Evolutionary conservation across 1,140 invertebrate genomes (phyloP), one percentile per base, ranked within the genome.

Genomic region (Helicoverpa armigera): DNA sequence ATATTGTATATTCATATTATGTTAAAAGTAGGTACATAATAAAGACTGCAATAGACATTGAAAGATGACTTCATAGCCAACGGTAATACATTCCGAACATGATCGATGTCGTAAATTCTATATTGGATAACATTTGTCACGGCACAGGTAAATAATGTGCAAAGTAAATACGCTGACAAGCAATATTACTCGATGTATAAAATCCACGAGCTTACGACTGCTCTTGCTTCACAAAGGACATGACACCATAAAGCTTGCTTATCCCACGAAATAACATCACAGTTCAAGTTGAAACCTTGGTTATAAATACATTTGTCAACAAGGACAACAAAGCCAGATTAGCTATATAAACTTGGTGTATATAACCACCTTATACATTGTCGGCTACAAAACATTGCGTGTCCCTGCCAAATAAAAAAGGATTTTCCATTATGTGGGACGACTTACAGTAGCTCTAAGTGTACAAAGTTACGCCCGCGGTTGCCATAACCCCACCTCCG

Each of bases 401-500:
- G 85, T 80, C 73, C 60, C 76, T 81, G 77, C 56, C 74, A 81
- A 85, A 88, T 87, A 90, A 88, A 87, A 90, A 87, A 84, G 84
- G 80, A 84, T 88, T 89, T 89, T 85, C 87, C 87, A 88, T 89
- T 88, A 88, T 85, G 85, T 82, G 84, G 80, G 86, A 85, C 85
- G 86, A 89, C 86, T 89, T 89, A 86, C 79, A 82, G 73, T 80
- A 81, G 79, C 85, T 85, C 80, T 86, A 84, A 87, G 83, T 86
- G 84, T 86, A 88, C 86, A 87, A 90, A 89, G 86, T 89, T 87
- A 87, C 80, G 83, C 74, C 72, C 56, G 79, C 83, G 88, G 81
- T 86, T 86, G 77, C 75, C 84, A 79, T 80, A 83, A 82, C 79
- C 85, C 77, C 69, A 80, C 74, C 78, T 79, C 65, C 75, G 60